Conservation (phyloP, 2,888 invertebrate species). For the Coecobrya sp. region DNA sequence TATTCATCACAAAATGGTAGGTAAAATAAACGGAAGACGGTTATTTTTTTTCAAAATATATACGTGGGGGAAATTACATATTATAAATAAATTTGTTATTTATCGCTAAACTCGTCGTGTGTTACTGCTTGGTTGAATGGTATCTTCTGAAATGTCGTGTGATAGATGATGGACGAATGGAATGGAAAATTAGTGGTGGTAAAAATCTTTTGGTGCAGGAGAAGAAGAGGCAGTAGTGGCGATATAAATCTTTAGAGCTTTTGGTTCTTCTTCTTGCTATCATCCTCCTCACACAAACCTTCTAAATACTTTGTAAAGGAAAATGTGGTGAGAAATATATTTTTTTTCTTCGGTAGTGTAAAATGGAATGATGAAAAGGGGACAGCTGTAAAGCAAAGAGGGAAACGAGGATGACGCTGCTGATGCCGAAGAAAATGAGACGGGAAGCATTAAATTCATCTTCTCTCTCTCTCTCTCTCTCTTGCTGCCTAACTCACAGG, state of each 20-base stretch:
- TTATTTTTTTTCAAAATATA: no score
- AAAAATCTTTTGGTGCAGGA: neutral
- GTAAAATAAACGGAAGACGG: neutral
- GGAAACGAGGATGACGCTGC: constrained; percentile 24
- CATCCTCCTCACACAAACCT: no score
- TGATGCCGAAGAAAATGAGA: constrained; percentile 37
- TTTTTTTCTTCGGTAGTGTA: constrained; percentile 4
- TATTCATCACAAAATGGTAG: no score
- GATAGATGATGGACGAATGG: constrained; percentile 55
- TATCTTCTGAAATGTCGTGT: neutral
- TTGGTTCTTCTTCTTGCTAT: neutral
- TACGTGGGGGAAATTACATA: neutral
- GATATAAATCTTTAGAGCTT: neutral
- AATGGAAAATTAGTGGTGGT: constrained; percentile 58
- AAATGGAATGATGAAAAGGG: constrained; percentile 83
- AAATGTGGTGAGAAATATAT: constrained; percentile 31
- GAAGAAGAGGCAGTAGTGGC: neutral
- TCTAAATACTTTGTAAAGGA: no score
- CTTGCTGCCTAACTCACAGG: constrained; percentile 82
- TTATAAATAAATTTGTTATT: constrained; percentile 4
- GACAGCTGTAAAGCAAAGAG: constrained; percentile 81
- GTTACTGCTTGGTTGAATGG: constrained; percentile 10
- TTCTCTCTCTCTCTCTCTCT: constrained; percentile 28
- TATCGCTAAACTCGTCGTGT: no score
- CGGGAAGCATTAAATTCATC: constrained; percentile 83